Conservation (phyloP, 2,113 vertebrate species). For the Axis porcinus region DNA sequence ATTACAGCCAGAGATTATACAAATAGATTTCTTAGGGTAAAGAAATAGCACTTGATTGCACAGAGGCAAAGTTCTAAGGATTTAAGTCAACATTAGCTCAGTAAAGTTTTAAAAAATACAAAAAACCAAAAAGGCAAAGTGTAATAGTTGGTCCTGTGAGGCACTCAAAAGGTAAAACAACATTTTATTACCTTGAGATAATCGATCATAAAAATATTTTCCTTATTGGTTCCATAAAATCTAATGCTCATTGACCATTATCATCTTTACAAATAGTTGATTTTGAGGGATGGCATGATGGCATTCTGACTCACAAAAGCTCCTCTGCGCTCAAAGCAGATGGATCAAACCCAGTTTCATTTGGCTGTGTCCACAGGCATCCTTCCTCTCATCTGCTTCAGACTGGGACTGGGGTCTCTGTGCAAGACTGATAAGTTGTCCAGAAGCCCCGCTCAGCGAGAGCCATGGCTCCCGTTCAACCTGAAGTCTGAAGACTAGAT, state of each 20-base stretch:
- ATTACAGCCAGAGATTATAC: slow-evolving; percentile 33
- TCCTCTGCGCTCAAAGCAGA: neutral
- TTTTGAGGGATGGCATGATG: neutral
- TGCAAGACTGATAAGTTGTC: neutral
- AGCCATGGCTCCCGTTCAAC: neutral
- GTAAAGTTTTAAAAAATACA: slow-evolving; percentile 42
- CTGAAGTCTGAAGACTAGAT: neutral
- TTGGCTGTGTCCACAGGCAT: neutral
- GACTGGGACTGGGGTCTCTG: neutral
- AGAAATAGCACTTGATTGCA: slow-evolving; percentile 71
- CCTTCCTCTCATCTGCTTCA: neutral
- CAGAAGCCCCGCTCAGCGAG: neutral
- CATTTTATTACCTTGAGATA: slow-evolving; percentile 59
- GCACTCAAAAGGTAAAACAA: slow-evolving; percentile 67
- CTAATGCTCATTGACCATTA: slow-evolving; percentile 22
- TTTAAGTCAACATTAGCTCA: slow-evolving; percentile 46
- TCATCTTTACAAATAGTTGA: slow-evolving; percentile 40
- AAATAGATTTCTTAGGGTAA: slow-evolving; percentile 51
- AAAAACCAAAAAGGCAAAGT: slow-evolving; percentile 8
- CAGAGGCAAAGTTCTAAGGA: slow-evolving; percentile 34
- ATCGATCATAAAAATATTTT: slow-evolving; percentile 61
- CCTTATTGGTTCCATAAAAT: slow-evolving; percentile 54
- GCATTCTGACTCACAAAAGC: neutral
- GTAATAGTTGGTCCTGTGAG: slow-evolving; percentile 65
- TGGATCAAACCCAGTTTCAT: neutral